Base-by-base conservation (phyloP, 2,797 vertebrate species). In the Malacoraja senta region DNA sequence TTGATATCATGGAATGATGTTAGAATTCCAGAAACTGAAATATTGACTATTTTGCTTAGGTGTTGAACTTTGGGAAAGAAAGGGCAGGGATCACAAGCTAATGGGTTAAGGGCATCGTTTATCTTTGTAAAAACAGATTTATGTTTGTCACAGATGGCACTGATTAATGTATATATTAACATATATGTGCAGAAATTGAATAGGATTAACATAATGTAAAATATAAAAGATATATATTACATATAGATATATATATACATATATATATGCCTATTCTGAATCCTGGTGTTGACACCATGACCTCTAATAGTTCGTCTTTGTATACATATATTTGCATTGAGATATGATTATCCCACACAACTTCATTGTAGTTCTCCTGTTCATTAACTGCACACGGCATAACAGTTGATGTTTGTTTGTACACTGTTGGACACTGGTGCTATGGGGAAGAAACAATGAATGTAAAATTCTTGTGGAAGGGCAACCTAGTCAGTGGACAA, bases 201-300 rank as follows among this genome's bases (percentile, higher is more conserved):
- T 92, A 76, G 38, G 71, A 92, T 92, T 92, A 92, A 53, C 7
- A 35, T 91, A 76, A 92, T 92, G 90, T 92, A 76, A 92, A 92
- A 29, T 91, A 72, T 91, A 91, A 94, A 94, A 95, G 94, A 95
- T 94, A 93, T 93, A 93, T 93, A 84, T 78, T 93, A 93, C 93
- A 86, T 68, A 93, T 94, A 95, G 95, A 95, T 93, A 94, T 93
- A 93, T 76, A 93, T 94, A 93, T 95, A 94, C 96, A 96, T 96
- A 94, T 96, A 96, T 97, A 96, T 96, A 94, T 97, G 96, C 96
- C 97, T 96, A 95, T 94, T 94, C 95, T 96, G 71, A 92, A 92
- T 74, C 76, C 90, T 76, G 90, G 90, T 92, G 72, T 74, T 92
- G 90, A 74, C 90, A 92, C 84, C 84, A 88, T 88, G 84, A 44